Evolutionary conservation across 2,797 vertebrate genomes (phyloP).

Genomic region (Myoxocephalus aenaeus): DNA sequence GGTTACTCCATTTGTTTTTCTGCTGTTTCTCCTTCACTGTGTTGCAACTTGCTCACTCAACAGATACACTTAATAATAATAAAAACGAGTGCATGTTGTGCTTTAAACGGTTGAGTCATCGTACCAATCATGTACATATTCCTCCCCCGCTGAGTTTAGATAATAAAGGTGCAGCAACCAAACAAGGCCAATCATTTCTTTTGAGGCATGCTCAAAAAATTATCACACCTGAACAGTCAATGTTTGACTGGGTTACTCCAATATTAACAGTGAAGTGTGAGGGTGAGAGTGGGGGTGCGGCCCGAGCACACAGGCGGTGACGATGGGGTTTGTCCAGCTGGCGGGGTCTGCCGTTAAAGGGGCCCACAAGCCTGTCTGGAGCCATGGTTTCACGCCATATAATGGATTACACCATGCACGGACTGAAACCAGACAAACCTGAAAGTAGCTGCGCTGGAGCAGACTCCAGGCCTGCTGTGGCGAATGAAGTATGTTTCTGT

Average conservation of each 20-base stretch:
- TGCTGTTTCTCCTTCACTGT: slow-evolving; percentile 1
- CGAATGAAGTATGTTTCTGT: slow-evolving; percentile 27
- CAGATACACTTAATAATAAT: slow-evolving; percentile 4
- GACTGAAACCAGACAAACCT: slow-evolving; percentile 72
- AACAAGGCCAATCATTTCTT: slow-evolving; percentile 34
- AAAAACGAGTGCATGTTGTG: slow-evolving; percentile 14
- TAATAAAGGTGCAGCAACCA: slow-evolving; percentile 49
- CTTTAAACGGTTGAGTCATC: slow-evolving; percentile 67
- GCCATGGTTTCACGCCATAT: slow-evolving; percentile 63
- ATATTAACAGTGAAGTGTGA: slow-evolving; percentile 61
- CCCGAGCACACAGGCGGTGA: slow-evolving; percentile 55
- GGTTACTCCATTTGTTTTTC: not conserved
- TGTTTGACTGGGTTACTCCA: slow-evolving; percentile 62
- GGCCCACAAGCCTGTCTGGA: slow-evolving; percentile 64
- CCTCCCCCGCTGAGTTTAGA: slow-evolving; percentile 60
- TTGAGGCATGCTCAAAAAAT: slow-evolving; percentile 37
- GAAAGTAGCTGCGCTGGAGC: slow-evolving; percentile 40
- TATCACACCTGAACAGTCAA: slow-evolving; percentile 56
- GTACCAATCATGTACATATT: slow-evolving; percentile 45
- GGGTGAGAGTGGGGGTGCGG: slow-evolving; percentile 40
- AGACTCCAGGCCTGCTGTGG: slow-evolving; percentile 22
- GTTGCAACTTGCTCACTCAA: slow-evolving; percentile 40
- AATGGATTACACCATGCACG: slow-evolving; percentile 49
- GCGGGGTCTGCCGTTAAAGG: slow-evolving; percentile 59
- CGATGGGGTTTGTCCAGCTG: slow-evolving; percentile 81